Conservation (phyloP, 2,888 invertebrate genomes). For the Cephus pygmeus region DNA sequence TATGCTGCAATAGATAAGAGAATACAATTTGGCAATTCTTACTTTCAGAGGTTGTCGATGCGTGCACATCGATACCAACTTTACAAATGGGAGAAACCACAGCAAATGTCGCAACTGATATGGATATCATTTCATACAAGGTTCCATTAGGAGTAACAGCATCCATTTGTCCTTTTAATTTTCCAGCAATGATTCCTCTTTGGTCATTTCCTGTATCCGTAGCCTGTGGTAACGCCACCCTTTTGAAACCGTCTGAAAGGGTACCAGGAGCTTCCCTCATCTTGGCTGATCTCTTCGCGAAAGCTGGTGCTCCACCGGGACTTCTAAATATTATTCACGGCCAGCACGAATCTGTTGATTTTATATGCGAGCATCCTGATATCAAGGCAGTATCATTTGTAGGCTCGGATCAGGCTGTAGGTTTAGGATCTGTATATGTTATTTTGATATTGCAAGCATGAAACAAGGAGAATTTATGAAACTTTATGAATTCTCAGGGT, state of each 20-base stretch:
- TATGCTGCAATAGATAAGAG: not conserved
- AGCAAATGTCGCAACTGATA: constrained; percentile 88
- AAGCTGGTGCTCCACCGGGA: constrained; percentile 97
- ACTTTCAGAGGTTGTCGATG: constrained; percentile 91
- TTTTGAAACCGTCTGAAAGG: constrained; percentile 96
- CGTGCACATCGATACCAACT: constrained; percentile 92
- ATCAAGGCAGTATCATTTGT: constrained; percentile 98
- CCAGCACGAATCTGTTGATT: constrained; percentile 93
- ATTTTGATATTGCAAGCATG: not conserved
- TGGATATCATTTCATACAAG: constrained; percentile 95
- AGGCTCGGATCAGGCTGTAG: constrained; percentile 93
- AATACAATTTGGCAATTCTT: not conserved
- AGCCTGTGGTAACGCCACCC: constrained; percentile 93
- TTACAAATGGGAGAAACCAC: constrained; percentile 94
- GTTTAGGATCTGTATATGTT: constrained; percentile 29
- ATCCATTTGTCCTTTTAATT: constrained; percentile 98
- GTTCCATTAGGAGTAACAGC: constrained; percentile 93
- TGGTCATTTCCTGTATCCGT: constrained; percentile 93
- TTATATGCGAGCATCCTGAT: constrained; percentile 95
- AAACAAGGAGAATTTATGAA: not conserved
- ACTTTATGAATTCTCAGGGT: constrained; percentile 68
- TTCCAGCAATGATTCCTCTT: constrained; percentile 99
- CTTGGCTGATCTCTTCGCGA: constrained; percentile 90
- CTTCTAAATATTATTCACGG: constrained; percentile 98
- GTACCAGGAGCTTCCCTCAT: constrained; percentile 97